A percentile compares a stretch with the other conserved stretches of the same genome.
Conservation (phyloP, 2,113 vertebrate genomes). For the Corynorhinus townsendii region DNA sequence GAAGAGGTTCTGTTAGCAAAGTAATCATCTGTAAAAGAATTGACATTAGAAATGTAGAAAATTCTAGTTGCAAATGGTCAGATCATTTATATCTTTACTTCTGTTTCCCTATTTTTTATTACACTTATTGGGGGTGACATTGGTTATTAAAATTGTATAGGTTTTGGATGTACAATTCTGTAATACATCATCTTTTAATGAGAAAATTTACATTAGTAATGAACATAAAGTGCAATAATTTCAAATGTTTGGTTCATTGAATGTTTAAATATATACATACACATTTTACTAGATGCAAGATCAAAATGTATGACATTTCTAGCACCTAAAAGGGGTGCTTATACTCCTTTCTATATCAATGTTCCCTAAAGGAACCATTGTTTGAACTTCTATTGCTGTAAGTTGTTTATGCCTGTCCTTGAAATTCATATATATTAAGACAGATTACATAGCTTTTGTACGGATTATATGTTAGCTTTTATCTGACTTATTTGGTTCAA, state of each 20-base stretch:
- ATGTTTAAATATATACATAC: neutral
- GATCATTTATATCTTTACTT: neutral
- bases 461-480: neutral
- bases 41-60: neutral
- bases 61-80: neutral
- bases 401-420: neutral
- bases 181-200: neutral
- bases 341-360: neutral
- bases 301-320: neutral
- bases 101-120: neutral
- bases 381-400: neutral
- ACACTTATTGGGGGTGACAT: neutral
- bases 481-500: neutral
- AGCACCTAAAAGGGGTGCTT: neutral
- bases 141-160: neutral
- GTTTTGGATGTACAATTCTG: neutral
- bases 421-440: neutral
- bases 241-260: neutral
- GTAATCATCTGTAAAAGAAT: constrained; percentile 26
- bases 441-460: neutral
- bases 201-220: constrained; percentile 1
- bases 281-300: neutral
- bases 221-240: neutral
- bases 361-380: neutral
- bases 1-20: constrained; percentile 13